Base-by-base conservation (phyloP, 1,140 invertebrate species). In the Drosophila sucinea region DNA sequence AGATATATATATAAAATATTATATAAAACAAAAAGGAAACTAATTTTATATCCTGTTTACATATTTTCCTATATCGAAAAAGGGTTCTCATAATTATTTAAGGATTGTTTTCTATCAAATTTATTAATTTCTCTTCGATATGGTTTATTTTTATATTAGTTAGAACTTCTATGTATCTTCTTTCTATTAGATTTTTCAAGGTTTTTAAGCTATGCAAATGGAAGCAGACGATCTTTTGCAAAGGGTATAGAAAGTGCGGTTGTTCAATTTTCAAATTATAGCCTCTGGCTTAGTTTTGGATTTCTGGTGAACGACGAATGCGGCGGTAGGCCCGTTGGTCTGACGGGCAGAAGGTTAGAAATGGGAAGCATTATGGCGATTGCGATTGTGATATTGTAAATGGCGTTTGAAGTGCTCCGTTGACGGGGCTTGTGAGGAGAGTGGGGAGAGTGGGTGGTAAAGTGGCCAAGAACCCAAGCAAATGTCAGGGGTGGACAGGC, bases 381-480 rank as follows among this genome's bases (percentile, higher is more conserved):
- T 66, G 58, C 29, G 44, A 38, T 66, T 75, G 63, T 44, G 60
- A 65, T 76, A 64, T 67, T 66, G 70, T 66, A 77, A 73, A 74
- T 66, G 70, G 61, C 67, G 79, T 70, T 83, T 62, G 11, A 41
- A 72, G 66, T 69, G 68, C 58, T 61, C 7, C 25, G 35, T 38
- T 38, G 35, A 4, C 30, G 6, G 35, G 35, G 10, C 8, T 38
- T 38, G 10, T 8, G 33, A 1, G 7, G 35, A 10, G 1, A 57
- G 60, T 44, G 70, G 35, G 60, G 62, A 38, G 44, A 23, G 30
- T 5, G 25, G 4, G 57, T 32, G 58, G 44, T 0, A 25, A 6
- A 65, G 40, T 63, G 44, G 56, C 29, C 40, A 17, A 38, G 40
- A 27, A 30, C 29, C n/a, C 5, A 33, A 61, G 41, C 61, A 30